These are phyloP conservation scores for Oreocharis arfaki DNA, from an alignment of 2,113 vertebrate species.

Conservation along the genomic window DNA sequence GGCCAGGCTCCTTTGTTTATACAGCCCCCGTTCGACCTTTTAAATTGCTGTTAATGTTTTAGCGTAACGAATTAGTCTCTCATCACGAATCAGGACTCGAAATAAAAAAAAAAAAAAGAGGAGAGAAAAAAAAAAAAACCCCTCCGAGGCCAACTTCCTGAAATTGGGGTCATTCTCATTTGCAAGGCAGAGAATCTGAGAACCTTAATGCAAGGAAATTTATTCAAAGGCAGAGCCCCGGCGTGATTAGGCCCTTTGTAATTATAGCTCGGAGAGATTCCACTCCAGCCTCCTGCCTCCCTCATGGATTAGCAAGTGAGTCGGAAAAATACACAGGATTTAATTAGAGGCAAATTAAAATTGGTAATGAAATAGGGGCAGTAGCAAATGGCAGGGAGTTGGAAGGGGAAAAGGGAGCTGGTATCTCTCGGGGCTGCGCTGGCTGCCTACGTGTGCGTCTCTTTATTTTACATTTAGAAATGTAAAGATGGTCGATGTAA, in stretches of 20 bases:
- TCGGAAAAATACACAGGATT: slow-evolving; percentile 99
- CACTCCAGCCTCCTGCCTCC: slow-evolving; percentile 91
- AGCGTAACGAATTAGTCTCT: slow-evolving; percentile 99
- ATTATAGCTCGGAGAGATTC: slow-evolving; percentile 98
- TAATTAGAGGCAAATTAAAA: slow-evolving; percentile 99
- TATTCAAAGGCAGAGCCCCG: slow-evolving; percentile 90
- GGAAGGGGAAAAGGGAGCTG: slow-evolving; percentile 73
- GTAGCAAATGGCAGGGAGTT: slow-evolving; percentile 90
- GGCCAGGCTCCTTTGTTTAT: slow-evolving; percentile 80
- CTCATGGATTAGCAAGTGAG: slow-evolving; percentile 96
- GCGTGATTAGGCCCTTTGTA: slow-evolving; percentile 99
- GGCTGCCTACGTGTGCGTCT: slow-evolving; percentile 69
- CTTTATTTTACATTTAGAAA: slow-evolving; percentile 78
- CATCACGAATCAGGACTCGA: slow-evolving; percentile 97
- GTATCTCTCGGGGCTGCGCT: slow-evolving; percentile 72
- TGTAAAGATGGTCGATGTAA: slow-evolving; percentile 66
- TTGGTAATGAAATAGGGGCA: slow-evolving; percentile 99
- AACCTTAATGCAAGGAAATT: slow-evolving; percentile 89
- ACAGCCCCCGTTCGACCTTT: slow-evolving; percentile 87
- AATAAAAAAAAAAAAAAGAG: slow-evolving; percentile 84
- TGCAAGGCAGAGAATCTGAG: slow-evolving; percentile 96
- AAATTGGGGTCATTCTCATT: slow-evolving; percentile 99
- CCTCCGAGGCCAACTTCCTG: slow-evolving; percentile 90
- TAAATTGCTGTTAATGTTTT: slow-evolving; percentile 99
- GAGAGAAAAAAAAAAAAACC: slow-evolving; percentile 65